A percentile compares a stretch with the other conserved stretches of the same genome.
phyloP scores from a whole-genome alignment of 2,888 invertebrate genomes.

The Salpingus planirostris region DNA sequence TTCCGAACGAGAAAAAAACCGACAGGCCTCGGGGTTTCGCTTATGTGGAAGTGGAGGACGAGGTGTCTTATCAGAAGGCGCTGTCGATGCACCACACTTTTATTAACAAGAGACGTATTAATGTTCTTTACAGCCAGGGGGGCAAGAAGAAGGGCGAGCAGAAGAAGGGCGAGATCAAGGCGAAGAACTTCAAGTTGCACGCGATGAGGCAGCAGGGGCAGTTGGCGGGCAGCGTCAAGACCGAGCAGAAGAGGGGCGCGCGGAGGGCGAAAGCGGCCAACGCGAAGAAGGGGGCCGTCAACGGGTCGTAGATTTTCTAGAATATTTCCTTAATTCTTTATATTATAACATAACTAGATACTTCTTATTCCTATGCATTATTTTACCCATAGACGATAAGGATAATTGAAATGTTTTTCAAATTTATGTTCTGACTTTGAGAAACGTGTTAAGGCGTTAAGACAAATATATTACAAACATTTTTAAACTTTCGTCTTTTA shows the following conservation, averaged over 20 bases:
- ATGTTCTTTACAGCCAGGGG: constrained; percentile 39
- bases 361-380: too few relatives aligned
- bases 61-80: constrained; percentile 39
- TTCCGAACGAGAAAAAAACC: constrained; percentile 33
- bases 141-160: constrained; percentile 35
- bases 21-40: constrained; percentile 40
- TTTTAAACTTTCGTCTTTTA: too few relatives aligned
- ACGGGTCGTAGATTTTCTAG: constrained; percentile 5
- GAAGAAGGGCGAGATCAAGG: constrained; percentile 31
- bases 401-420: too few relatives aligned
- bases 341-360: too few relatives aligned
- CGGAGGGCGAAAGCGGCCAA: constrained; percentile 23
- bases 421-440: too few relatives aligned
- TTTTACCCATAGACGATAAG: too few relatives aligned
- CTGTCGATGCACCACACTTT: constrained; percentile 39
- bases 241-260: constrained; percentile 30
- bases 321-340: too few relatives aligned
- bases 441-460: too few relatives aligned
- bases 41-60: constrained; percentile 40
- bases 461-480: too few relatives aligned
- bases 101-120: constrained; percentile 38
- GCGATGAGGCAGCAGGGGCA: constrained; percentile 39
- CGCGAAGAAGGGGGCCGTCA: background rate
- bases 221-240: constrained; percentile 35
- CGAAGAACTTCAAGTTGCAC: constrained; percentile 41